Evolutionary conservation across 2,113 vertebrate genomes (phyloP).

Genomic region (Forbesichthys agassizii): DNA sequence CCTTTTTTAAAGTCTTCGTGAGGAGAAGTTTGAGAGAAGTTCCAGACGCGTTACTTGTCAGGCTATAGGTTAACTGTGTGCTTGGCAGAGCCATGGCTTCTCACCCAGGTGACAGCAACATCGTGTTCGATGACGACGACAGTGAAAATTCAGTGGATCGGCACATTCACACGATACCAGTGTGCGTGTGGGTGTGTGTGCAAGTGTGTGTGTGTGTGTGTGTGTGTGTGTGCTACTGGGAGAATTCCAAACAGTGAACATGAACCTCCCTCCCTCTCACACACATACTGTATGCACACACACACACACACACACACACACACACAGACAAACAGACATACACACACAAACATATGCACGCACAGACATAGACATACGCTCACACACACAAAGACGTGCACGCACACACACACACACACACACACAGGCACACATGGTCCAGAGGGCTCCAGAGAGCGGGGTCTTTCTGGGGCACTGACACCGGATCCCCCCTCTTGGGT

Average conservation of each 20-base stretch:
- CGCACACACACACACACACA: background rate
- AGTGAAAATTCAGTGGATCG: too few species aligned
- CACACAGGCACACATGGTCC: constrained; percentile 24
- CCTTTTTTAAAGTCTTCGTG: too few species aligned
- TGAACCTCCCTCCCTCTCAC: constrained; percentile 22
- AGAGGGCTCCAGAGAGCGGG: constrained; percentile 24
- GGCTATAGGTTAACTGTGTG: too few species aligned
- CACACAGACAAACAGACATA: background rate
- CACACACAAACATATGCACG: constrained; percentile 24
- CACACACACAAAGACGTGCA: background rate
- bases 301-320: constrained; percentile 24
- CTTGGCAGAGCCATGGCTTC: too few species aligned
- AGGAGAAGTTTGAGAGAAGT: too few species aligned
- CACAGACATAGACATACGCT: background rate
- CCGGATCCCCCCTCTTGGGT: constrained; percentile 52
- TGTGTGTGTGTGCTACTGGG: constrained; percentile 31
- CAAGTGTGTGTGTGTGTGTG: too few species aligned
- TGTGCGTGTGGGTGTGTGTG: too few species aligned
- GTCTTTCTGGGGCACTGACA: constrained; percentile 69
- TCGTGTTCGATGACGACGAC: too few species aligned
- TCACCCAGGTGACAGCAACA: too few species aligned
- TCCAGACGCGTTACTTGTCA: too few species aligned
- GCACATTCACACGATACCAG: too few species aligned
- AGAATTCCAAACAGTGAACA: constrained; percentile 53
- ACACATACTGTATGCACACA: background rate